Conservation (phyloP, 2,113 vertebrate genomes). For the Amphiprion ocellaris region DNA sequence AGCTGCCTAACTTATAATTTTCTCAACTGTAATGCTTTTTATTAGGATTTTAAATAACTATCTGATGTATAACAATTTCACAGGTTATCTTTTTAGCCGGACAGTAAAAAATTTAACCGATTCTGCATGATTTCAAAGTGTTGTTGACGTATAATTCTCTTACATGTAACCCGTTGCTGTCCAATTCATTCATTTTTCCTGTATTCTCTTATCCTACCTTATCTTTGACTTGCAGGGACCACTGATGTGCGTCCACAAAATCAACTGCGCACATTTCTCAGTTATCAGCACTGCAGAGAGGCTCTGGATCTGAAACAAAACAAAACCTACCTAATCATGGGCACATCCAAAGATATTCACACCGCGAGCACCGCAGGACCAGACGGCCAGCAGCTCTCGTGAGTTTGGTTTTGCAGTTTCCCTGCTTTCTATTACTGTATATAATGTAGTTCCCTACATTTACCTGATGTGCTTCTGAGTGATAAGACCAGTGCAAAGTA, state of each 20-base stretch:
- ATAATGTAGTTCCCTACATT: too few species aligned
- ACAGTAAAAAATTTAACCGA: background rate
- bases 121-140: too few species aligned
- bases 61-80: background rate
- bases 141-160: too few species aligned
- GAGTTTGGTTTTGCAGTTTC: background rate
- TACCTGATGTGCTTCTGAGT: too few species aligned
- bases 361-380: too few species aligned
- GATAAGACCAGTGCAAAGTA: too few species aligned
- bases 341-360: constrained; percentile 37
- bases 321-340: constrained; percentile 74
- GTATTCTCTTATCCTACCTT: too few species aligned
- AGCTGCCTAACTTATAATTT: background rate
- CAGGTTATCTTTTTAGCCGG: background rate
- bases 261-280: constrained; percentile 38
- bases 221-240: constrained; percentile 27
- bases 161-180: too few species aligned
- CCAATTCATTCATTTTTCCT: too few species aligned
- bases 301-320: constrained; percentile 26
- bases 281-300: constrained; percentile 55
- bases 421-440: too few species aligned
- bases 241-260: constrained; percentile 26
- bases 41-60: too few species aligned
- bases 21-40: too few species aligned
- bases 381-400: background rate